Conservation (phyloP, 2,113 vertebrate genomes). For the Podiceps cristatus region DNA sequence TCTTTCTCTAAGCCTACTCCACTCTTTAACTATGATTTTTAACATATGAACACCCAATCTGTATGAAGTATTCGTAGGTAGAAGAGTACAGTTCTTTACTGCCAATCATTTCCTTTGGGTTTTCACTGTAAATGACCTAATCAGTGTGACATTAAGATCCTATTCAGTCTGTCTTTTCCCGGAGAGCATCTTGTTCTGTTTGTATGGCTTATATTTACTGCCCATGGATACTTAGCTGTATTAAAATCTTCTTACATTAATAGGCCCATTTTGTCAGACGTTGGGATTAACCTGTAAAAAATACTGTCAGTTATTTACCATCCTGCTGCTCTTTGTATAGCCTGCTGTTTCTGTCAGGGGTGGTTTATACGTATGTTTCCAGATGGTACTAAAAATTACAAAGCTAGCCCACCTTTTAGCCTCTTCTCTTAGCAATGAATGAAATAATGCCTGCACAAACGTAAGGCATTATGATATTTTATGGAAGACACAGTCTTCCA, state of each 20-base stretch:
- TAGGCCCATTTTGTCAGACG: neutral
- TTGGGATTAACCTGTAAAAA: neutral
- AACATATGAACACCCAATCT: neutral
- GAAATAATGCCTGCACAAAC: neutral
- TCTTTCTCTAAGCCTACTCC: neutral
- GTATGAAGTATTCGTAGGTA: neutral
- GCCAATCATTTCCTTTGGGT: neutral
- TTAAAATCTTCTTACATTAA: neutral
- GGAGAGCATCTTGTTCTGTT: neutral
- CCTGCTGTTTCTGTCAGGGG: neutral
- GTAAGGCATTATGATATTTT: neutral
- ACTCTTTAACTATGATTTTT: neutral
- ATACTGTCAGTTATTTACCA: neutral
- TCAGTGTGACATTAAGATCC: neutral
- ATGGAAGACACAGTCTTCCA: neutral
- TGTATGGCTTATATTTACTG: neutral
- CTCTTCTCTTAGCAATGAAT: neutral
- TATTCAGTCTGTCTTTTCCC: neutral
- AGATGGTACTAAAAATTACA: neutral
- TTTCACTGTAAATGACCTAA: neutral
- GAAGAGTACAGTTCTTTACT: neutral
- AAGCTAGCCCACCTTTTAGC: neutral
- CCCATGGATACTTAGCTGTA: neutral
- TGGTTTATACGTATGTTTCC: neutral
- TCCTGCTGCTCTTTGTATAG: neutral